These are phyloP conservation scores for Merops nubicus DNA, from an alignment of 2,113 vertebrate species.

Conservation along the genomic window DNA sequence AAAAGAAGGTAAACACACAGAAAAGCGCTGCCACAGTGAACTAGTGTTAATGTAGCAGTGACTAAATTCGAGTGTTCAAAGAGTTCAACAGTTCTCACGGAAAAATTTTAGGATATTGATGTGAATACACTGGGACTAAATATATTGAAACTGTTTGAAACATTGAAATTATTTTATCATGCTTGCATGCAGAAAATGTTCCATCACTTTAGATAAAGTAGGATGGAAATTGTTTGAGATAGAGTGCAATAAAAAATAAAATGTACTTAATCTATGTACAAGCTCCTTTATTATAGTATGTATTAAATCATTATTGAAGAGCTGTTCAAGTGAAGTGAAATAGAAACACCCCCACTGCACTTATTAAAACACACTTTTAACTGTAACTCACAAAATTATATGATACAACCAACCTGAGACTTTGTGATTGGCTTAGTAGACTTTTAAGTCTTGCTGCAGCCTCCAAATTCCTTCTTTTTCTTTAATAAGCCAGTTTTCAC, in stretches of 20 bases:
- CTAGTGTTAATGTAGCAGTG: background rate
- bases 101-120: too few species aligned
- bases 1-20: background rate
- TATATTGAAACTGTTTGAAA: too few species aligned
- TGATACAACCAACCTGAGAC: background rate
- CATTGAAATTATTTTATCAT: constrained; percentile 2
- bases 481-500: constrained; percentile 68
- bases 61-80: background rate
- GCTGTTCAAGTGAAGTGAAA: background rate
- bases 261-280: constrained; percentile 1
- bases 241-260: constrained; percentile 44
- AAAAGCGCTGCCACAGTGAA: background rate
- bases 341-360: background rate
- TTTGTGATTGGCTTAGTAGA: background rate
- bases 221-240: constrained; percentile 17
- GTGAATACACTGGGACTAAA: too few species aligned
- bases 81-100: too few species aligned
- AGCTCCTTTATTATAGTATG: background rate
- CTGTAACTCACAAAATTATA: background rate
- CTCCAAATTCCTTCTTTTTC: constrained; percentile 39
- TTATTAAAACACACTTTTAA: constrained; percentile 27
- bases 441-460: constrained; percentile 3
- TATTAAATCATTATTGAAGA: constrained; percentile 29
- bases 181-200: constrained; percentile 5
- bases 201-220: background rate